Conservation (phyloP, 2,113 vertebrate species). For the Apteryx owenii region DNA sequence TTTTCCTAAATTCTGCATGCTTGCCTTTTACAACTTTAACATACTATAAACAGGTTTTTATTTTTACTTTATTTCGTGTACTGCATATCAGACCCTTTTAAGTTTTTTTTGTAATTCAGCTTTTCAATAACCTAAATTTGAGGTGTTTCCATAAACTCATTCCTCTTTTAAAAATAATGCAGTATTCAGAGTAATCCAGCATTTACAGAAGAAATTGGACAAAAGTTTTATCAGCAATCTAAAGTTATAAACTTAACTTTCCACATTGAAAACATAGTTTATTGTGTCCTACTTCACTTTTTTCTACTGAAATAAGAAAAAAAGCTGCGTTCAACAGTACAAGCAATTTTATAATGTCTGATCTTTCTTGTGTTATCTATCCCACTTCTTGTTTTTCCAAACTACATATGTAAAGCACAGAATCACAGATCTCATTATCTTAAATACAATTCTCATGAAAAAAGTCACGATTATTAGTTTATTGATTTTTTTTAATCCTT, state of each 20-base stretch:
- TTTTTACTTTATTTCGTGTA: background rate
- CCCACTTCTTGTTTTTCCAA: background rate
- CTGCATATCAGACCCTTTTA: background rate
- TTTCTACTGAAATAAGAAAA: background rate
- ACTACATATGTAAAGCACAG: background rate
- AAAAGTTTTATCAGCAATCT: background rate
- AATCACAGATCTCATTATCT: background rate
- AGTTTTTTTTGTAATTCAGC: background rate
- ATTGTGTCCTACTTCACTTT: background rate
- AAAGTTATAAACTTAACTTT: background rate
- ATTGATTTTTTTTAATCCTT: background rate
- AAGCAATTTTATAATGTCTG: background rate
- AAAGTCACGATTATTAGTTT: background rate
- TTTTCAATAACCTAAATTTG: background rate
- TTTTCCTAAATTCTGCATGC: background rate
- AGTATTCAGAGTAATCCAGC: background rate
- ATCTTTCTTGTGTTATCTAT: background rate
- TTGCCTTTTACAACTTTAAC: background rate
- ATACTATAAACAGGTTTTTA: background rate
- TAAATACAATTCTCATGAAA: background rate
- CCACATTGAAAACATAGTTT: background rate
- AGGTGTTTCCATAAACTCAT: background rate
- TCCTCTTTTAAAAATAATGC: background rate
- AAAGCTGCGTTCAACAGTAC: background rate
- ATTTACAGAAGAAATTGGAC: background rate